These are phyloP conservation scores for Gymnopithys bicolor DNA, from an alignment of 2,797 vertebrate genomes.

Conservation along the genomic window DNA sequence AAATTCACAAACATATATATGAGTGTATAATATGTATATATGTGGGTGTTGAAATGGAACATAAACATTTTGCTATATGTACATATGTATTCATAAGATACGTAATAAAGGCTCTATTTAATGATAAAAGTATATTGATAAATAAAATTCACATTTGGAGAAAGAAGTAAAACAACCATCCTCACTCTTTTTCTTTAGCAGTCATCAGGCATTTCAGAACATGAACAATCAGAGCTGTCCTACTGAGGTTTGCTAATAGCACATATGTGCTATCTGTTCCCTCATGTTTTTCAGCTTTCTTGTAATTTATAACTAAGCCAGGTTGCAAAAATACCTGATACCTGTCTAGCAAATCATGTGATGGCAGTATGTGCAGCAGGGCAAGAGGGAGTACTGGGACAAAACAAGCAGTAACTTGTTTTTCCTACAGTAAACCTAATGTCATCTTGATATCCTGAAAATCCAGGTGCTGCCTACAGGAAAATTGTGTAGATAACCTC, in stretches of 20 bases:
- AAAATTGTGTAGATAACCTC: not conserved
- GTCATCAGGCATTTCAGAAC: not conserved
- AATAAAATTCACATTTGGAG: not conserved
- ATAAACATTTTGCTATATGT: not conserved
- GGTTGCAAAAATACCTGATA: not conserved
- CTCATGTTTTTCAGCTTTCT: not conserved
- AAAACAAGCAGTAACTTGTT: not conserved
- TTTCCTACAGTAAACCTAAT: not conserved
- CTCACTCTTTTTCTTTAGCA: not conserved
- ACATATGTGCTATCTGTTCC: not conserved
- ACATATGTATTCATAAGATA: not conserved
- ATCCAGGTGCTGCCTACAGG: not conserved
- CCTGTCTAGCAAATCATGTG: not conserved
- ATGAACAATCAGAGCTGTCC: not conserved
- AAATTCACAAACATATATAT: not conserved
- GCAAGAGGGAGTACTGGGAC: not conserved
- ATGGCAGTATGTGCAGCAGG: not conserved
- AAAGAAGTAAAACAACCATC: not conserved
- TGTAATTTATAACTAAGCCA: not conserved
- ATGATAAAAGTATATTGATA: not conserved
- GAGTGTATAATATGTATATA: not conserved
- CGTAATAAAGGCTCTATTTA: not conserved
- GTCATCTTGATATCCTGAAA: not conserved
- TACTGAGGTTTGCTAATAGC: not conserved
- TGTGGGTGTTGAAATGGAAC: not conserved